Conservation (phyloP, 2,797 vertebrate species). For the Lutjanus argentimaculatus region DNA sequence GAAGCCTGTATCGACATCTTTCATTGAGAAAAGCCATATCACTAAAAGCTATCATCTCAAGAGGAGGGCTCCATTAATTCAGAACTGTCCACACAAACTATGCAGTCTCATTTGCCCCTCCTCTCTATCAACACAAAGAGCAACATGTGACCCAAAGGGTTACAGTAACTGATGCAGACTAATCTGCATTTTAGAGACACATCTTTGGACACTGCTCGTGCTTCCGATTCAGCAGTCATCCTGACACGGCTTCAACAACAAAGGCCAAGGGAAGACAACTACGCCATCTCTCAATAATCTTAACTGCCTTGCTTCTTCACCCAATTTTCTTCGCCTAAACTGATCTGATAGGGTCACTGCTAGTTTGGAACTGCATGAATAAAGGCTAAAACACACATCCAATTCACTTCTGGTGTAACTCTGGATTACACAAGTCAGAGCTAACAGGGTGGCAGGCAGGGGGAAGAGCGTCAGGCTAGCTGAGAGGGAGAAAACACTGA, state of each 20-base stretch:
- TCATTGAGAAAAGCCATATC: conserved; percentile 5
- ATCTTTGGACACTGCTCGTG: background rate
- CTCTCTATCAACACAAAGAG: background rate
- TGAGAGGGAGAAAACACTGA: conserved; percentile 69
- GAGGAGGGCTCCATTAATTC: conserved; percentile 16
- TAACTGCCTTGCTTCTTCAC: background rate
- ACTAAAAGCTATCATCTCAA: conserved; percentile 18
- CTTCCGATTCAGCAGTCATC: conserved; percentile 7
- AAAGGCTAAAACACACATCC: background rate
- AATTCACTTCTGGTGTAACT: conserved; percentile 16
- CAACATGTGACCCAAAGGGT: background rate
- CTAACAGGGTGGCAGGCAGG: conserved; percentile 19
- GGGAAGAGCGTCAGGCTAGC: conserved; percentile 28
- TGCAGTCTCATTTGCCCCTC: too few species aligned
- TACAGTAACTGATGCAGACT: background rate
- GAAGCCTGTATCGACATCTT: background rate
- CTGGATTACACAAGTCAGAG: conserved; percentile 19
- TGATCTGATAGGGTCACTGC: conserved; percentile 2
- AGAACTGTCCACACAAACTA: background rate
- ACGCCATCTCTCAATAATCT: background rate
- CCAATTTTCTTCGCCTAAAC: conserved; percentile 9
- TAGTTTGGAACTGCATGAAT: too few species aligned
- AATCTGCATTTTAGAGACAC: conserved; percentile 17
- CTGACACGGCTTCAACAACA: background rate
- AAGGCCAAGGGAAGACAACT: conserved; percentile 7